phyloP scores from a whole-genome alignment of 2,888 invertebrate species.

The Drosophila putrida region DNA sequence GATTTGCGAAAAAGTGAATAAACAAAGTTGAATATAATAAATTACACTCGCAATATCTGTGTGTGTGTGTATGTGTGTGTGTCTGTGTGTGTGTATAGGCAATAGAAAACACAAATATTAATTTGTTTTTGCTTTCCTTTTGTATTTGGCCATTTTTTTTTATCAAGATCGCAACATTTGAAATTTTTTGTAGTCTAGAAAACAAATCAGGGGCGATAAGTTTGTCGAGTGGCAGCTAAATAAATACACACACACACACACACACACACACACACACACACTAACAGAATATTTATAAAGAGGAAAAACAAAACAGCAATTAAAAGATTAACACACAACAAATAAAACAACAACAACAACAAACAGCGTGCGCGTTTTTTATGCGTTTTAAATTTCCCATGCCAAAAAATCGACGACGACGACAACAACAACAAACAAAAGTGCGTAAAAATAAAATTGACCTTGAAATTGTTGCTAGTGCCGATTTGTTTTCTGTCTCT shows the following conservation, averaged over 20 bases:
- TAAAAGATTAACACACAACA: slow-evolving; percentile 77
- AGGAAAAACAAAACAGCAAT: slow-evolving; percentile 68
- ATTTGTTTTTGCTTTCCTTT: slow-evolving; percentile 34
- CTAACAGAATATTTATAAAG: background rate
- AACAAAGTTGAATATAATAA: slow-evolving; percentile 65
- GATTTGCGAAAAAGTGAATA: slow-evolving; percentile 57
- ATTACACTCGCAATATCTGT: slow-evolving; percentile 45
- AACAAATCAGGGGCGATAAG: slow-evolving; percentile 75
- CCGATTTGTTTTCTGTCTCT: background rate
- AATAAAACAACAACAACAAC: slow-evolving; percentile 39
- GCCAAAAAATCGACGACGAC: slow-evolving; percentile 33
- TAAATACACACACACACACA: slow-evolving; percentile 41
- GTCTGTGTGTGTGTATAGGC: slow-evolving; percentile 27
- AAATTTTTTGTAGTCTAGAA: slow-evolving; percentile 59
- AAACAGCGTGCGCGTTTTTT: slow-evolving; percentile 49
- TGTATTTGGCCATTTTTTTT: slow-evolving; percentile 37
- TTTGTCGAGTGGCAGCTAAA: slow-evolving; percentile 68
- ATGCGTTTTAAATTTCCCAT: slow-evolving; percentile 80
- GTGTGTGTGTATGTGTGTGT: slow-evolving; percentile 18
- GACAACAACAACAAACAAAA: slow-evolving; percentile 42
- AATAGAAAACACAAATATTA: slow-evolving; percentile 59
- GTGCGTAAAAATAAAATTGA: slow-evolving; percentile 78
- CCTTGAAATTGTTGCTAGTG: slow-evolving; percentile 62
- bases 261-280: background rate
- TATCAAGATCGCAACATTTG: slow-evolving; percentile 75